These are phyloP conservation scores for Gadopsis bispinosus DNA, from an alignment of 2,797 vertebrate species.

Conservation along the genomic window DNA sequence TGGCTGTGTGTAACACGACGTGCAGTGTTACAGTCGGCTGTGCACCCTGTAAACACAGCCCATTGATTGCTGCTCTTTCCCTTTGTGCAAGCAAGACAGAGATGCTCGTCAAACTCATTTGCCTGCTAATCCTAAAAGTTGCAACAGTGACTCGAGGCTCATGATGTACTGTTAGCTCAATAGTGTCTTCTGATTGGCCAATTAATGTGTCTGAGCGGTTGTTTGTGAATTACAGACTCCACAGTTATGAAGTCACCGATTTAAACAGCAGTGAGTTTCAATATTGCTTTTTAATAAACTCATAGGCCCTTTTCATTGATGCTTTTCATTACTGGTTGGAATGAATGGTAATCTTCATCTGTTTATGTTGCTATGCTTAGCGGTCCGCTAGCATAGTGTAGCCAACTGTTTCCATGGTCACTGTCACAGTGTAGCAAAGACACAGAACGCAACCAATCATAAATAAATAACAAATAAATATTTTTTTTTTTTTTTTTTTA, in stretches of 20 bases:
- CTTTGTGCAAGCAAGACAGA: constrained; percentile 74
- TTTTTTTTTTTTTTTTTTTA: neutral
- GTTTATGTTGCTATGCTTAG: constrained; percentile 9
- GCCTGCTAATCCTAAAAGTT: constrained; percentile 73
- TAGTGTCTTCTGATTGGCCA: constrained; percentile 26
- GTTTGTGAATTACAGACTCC: constrained; percentile 6
- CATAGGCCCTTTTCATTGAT: neutral
- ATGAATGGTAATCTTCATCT: neutral
- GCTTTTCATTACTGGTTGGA: neutral
- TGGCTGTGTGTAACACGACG: constrained; percentile 72
- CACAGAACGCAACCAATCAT: neutral
- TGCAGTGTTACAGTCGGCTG: constrained; percentile 76
- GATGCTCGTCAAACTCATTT: constrained; percentile 69
- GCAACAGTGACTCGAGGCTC: constrained; percentile 57
- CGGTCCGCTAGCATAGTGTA: neutral
- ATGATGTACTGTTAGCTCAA: constrained; percentile 46
- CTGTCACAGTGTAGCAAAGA: constrained; percentile 33
- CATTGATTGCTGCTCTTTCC: constrained; percentile 83
- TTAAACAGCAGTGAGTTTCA: neutral
- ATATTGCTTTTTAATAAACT: neutral
- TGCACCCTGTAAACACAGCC: constrained; percentile 80
- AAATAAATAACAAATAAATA: neutral
- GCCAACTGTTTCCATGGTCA: constrained; percentile 43
- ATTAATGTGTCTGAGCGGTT: neutral
- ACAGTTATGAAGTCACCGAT: neutral